phyloP scores from a whole-genome alignment of 37 sponge, comb jelly and placozoan genomes.

The Oopsacas minuta region DNA sequence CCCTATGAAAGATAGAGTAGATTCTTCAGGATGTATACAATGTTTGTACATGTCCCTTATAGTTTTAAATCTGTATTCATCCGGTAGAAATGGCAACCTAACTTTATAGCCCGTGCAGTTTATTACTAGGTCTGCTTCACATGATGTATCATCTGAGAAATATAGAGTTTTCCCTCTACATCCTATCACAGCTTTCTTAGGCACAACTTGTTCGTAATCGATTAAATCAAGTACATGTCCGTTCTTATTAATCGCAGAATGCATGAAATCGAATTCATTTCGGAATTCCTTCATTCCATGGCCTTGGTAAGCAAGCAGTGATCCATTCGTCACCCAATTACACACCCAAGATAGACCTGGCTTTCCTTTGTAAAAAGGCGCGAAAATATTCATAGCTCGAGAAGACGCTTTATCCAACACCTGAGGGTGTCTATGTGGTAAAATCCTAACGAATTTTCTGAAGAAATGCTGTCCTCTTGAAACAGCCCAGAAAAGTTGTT shows the following conservation, averaged over 20 bases:
- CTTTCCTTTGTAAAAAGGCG: neutral
- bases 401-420: conserved; percentile 11
- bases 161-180: neutral
- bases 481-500: neutral
- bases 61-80: neutral
- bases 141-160: neutral
- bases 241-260: neutral
- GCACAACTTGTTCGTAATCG: neutral
- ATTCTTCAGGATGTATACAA: neutral
- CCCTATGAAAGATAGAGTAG: neutral
- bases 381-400: neutral
- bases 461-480: conserved; percentile 9
- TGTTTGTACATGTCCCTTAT: conserved; percentile 14
- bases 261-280: conserved; percentile 1
- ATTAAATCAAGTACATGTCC: conserved; percentile 2
- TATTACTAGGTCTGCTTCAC: neutral
- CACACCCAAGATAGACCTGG: neutral
- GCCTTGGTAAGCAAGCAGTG: neutral
- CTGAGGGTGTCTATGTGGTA: conserved; percentile 8
- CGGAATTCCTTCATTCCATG: conserved; percentile 8
- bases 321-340: neutral
- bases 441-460: neutral
- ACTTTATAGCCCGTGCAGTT: conserved; percentile 5
- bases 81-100: neutral
- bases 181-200: neutral